Conservation (phyloP, 2,888 invertebrate species). For the Dyspetes luteomarginatus region DNA sequence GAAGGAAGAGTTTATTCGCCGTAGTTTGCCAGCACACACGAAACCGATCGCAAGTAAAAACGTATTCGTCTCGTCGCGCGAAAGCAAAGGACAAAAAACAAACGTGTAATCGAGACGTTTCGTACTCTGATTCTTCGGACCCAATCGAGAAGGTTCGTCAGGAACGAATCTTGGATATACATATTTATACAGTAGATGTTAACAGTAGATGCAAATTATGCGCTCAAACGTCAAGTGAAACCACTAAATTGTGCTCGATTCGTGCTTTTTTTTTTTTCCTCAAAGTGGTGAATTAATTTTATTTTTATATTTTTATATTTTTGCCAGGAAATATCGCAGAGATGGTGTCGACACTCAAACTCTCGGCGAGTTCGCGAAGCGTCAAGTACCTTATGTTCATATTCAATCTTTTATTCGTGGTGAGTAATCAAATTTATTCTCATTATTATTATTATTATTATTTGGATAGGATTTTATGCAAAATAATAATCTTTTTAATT, state of each 20-base stretch:
- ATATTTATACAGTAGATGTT: too few relatives aligned
- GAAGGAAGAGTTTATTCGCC: conserved; percentile 27
- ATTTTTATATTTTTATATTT: conserved; percentile 12
- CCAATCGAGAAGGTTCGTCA: neutral
- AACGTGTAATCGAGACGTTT: neutral
- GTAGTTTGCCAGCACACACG: conserved; percentile 56
- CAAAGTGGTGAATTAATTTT: neutral
- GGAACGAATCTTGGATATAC: too few relatives aligned
- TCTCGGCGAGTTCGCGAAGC: conserved; percentile 85
- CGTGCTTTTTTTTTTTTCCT: neutral
- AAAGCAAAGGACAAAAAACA: neutral
- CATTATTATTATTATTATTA: neutral
- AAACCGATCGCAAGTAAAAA: conserved; percentile 46
- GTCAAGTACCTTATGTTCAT: conserved; percentile 89
- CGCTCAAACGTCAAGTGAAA: too few relatives aligned
- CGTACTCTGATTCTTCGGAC: neutral
- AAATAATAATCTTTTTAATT: too few relatives aligned
- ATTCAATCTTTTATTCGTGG: conserved; percentile 91
- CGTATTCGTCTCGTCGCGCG: neutral
- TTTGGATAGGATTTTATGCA: neutral
- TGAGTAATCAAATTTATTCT: conserved; percentile 83
- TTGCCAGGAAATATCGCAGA: conserved; percentile 40
- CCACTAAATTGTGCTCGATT: too few relatives aligned
- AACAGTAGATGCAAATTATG: too few relatives aligned
- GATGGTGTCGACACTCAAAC: conserved; percentile 73